phyloP scores from a whole-genome alignment of 2,113 vertebrate species.

The Micromys minutus region DNA sequence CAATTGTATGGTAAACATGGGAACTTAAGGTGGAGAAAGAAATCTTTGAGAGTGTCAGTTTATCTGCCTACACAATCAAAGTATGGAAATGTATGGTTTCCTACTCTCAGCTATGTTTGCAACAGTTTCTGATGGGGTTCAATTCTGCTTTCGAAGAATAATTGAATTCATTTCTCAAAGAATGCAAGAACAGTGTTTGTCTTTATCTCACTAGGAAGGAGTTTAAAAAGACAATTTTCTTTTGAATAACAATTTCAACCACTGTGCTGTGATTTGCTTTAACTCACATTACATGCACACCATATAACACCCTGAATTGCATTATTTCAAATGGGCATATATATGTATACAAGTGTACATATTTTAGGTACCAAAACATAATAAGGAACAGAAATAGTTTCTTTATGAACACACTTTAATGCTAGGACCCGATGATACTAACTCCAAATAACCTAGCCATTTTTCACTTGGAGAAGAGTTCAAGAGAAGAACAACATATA shows the following conservation, averaged over 20 bases:
- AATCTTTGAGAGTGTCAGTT: too few species aligned
- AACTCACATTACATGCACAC: not conserved
- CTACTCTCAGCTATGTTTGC: not conserved
- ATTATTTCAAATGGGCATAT: not conserved
- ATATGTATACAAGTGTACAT: too few species aligned
- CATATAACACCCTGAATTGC: not conserved
- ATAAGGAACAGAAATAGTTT: not conserved
- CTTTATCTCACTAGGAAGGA: not conserved
- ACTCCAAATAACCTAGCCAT: not conserved
- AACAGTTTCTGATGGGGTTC: not conserved
- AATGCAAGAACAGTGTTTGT: not conserved
- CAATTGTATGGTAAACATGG: not conserved
- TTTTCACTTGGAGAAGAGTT: not conserved
- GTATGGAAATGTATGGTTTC: not conserved
- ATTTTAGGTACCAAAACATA: not conserved
- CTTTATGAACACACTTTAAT: not conserved
- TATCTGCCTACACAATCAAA: not conserved
- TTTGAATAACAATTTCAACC: not conserved
- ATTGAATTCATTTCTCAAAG: not conserved
- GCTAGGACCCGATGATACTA: not conserved
- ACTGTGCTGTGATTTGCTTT: not conserved
- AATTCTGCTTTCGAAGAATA: not conserved
- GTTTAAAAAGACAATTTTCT: not conserved
- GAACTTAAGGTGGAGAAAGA: not conserved
- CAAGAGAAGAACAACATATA: not conserved